Conservation (phyloP, 37 sponge, comb jelly and placozoan species). For the Mnemiopsis leidyi region DNA sequence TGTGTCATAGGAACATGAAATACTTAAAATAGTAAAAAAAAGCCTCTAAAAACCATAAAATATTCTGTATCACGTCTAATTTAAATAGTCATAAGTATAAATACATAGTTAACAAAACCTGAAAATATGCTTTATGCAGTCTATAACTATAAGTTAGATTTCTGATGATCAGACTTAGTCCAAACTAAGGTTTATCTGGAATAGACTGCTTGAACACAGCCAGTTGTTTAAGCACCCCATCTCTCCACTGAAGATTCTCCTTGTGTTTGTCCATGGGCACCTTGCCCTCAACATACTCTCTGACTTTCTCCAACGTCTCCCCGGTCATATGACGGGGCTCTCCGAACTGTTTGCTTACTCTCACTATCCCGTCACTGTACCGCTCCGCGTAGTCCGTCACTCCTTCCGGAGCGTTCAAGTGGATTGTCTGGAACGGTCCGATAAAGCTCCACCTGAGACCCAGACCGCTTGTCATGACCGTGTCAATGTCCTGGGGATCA, state of each 20-base stretch:
- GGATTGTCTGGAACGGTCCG: conserved; percentile 90
- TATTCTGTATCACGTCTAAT: not conserved
- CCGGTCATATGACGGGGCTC: conserved; percentile 74
- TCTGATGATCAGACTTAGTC: too few relatives aligned
- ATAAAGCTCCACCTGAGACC: conserved; percentile 87
- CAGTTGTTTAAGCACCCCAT: conserved; percentile 73
- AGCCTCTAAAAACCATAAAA: not conserved
- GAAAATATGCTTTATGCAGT: too few relatives aligned
- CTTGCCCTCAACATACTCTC: conserved; percentile 68
- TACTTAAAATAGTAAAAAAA: not conserved
- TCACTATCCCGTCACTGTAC: conserved; percentile 82
- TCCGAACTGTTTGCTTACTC: conserved; percentile 73
- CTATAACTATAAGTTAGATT: too few relatives aligned
- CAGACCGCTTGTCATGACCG: conserved; percentile 83
- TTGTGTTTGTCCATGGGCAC: conserved; percentile 76
- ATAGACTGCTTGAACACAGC: conserved; percentile 67
- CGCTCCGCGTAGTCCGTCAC: conserved; percentile 85
- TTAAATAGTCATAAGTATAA: too few relatives aligned
- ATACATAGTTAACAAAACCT: too few relatives aligned
- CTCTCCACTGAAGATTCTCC: conserved; percentile 83
- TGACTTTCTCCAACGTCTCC: conserved; percentile 70
- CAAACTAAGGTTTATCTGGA: conserved; percentile 43
- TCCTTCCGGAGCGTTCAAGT: conserved; percentile 83
- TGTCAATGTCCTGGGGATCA: conserved; percentile 91
- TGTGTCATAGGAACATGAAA: not conserved